phyloP scores from a whole-genome alignment of 2,888 invertebrate species.

The Boloria selene region DNA sequence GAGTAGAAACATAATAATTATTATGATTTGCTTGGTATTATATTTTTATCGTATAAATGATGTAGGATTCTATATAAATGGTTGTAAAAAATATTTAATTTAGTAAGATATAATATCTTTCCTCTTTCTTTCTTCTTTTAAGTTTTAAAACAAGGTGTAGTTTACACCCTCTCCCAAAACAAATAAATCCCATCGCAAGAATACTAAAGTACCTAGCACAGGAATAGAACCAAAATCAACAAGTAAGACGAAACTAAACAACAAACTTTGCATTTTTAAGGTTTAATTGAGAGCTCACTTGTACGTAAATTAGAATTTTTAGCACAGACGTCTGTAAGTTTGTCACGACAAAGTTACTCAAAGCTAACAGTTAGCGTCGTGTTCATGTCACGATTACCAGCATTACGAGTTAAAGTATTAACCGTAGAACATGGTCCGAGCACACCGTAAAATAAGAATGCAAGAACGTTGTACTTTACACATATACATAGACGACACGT shows the following conservation, averaged over 20 bases:
- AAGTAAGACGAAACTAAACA: background rate
- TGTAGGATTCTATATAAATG: background rate
- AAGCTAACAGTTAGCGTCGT: slow-evolving; percentile 18
- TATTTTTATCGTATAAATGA: background rate
- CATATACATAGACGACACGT: too few species aligned
- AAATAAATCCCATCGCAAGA: too few species aligned
- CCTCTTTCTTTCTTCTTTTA: too few species aligned
- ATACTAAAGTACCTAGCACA: too few species aligned
- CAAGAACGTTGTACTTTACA: background rate
- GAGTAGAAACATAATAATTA: slow-evolving; percentile 2
- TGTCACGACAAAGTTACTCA: slow-evolving; percentile 25
- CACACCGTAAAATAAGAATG: slow-evolving; percentile 16
- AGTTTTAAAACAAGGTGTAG: too few species aligned
- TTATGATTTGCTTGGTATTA: background rate
- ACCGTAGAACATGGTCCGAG: slow-evolving; percentile 6
- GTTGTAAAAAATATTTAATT: too few species aligned
- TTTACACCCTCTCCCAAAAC: too few species aligned
- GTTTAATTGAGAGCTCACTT: slow-evolving; percentile 21
- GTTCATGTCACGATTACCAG: slow-evolving; percentile 24
- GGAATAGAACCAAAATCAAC: background rate
- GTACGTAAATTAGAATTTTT: slow-evolving; percentile 17
- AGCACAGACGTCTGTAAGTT: slow-evolving; percentile 16
- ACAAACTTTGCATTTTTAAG: slow-evolving; percentile 8
- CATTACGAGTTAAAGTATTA: slow-evolving; percentile 25
- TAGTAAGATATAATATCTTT: too few species aligned